A percentile compares a stretch with the other conserved stretches of the same genome.
Evolutionary conservation across 1,140 invertebrate genomes (phyloP).

Genomic region (Drosophila burlai): DNA sequence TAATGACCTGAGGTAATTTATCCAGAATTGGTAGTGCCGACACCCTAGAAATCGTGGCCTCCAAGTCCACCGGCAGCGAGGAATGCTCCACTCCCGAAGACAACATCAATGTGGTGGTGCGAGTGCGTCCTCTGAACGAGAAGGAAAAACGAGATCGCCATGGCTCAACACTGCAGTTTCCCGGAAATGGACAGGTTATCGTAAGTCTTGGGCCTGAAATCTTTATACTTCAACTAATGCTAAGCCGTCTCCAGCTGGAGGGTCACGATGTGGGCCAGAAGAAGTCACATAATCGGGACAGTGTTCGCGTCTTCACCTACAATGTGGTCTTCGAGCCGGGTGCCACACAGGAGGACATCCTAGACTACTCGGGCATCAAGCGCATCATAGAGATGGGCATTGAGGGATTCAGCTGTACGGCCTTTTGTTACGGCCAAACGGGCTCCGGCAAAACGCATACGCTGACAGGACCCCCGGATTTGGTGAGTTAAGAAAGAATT

Average conservation of each 20-base stretch:
- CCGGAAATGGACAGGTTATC: constrained; percentile 91
- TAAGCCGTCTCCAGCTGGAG: constrained; percentile 81
- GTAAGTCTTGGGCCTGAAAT: constrained; percentile 85
- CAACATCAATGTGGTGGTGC: constrained; percentile 92
- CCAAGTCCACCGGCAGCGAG: constrained; percentile 79
- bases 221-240: no score
- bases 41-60: constrained; percentile 81
- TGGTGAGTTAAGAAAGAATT: constrained; percentile 87
- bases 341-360: constrained; percentile 92
- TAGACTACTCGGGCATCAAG: constrained; percentile 93
- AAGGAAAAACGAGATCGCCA: constrained; percentile 89
- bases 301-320: constrained; percentile 93
- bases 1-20: neutral
- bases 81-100: constrained; percentile 87
- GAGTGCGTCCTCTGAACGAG: constrained; percentile 90
- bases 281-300: constrained; percentile 85
- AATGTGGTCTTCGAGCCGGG: constrained; percentile 96
- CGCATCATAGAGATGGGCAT: constrained; percentile 96
- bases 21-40: constrained; percentile 81
- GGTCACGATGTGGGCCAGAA: constrained; percentile 82
- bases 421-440: constrained; percentile 98
- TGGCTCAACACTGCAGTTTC: constrained; percentile 89
- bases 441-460: constrained; percentile 98
- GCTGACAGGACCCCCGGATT: constrained; percentile 94
- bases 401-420: constrained; percentile 96